These are phyloP conservation scores for Taurulus bubalis DNA, from an alignment of 2,113 vertebrate genomes.

Conservation along the genomic window DNA sequence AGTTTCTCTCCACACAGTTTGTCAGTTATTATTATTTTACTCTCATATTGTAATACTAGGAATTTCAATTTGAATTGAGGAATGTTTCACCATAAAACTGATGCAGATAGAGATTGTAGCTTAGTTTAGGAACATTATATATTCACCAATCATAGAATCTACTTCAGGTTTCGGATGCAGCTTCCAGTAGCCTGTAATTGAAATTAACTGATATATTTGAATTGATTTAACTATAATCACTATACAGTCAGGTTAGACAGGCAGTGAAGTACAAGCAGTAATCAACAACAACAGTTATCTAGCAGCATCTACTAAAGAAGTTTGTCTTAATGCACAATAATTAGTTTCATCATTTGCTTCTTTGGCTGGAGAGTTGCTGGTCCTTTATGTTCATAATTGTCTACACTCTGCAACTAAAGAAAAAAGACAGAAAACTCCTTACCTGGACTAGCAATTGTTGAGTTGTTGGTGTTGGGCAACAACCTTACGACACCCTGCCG, in stretches of 20 bases:
- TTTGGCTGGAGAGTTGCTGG: slow-evolving; percentile 1
- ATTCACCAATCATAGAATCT: background rate
- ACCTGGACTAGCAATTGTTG: background rate
- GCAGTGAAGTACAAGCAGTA: background rate
- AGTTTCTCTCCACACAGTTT: background rate
- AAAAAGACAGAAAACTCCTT: background rate
- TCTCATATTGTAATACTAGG: background rate
- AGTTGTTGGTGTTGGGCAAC: background rate
- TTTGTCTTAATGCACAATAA: background rate
- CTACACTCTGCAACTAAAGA: background rate
- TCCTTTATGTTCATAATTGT: background rate
- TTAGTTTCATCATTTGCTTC: background rate
- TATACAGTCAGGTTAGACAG: background rate
- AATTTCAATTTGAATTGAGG: background rate
- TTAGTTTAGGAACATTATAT: background rate
- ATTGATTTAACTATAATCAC: background rate
- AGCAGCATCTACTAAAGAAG: slow-evolving; percentile 33
- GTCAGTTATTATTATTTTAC: background rate
- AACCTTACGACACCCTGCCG: background rate
- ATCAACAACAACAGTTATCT: slow-evolving; percentile 37
- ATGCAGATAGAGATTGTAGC: background rate
- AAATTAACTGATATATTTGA: background rate
- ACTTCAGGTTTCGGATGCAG: background rate
- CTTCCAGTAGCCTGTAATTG: slow-evolving; percentile 2
- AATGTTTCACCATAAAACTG: background rate